Base-by-base conservation (phyloP, 2,797 vertebrate species). In the Ptychadena robeensis region DNA sequence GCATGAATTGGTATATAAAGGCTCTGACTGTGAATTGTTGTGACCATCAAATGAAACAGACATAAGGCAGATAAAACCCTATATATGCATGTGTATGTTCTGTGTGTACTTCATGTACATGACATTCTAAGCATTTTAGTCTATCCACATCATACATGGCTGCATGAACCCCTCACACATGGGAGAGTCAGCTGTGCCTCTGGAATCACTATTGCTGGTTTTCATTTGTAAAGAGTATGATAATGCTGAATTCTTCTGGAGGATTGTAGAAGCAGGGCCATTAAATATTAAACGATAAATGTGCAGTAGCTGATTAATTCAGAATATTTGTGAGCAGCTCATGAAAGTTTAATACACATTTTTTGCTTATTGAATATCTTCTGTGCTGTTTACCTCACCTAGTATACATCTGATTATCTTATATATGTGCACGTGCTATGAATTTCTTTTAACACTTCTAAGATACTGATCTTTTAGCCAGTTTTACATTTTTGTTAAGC, bases 261-360 rank as follows among this genome's bases (percentile, higher is more conserved):
- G 88, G 86, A 86, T 72, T 81, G 67, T 89, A 86, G 80, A 91
- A 88, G 89, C 86, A 87, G 83, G 76, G 86, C 22, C 83, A 94
- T 94, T 93, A 94, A 94, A 94, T 94, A 94, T 94, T 94, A 90
- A 94, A 91, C 80, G 86, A 91, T 90, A 92, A 92, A 93, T 92
- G 87, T 90, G 89, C 89, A 88, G 90, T 86, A 85, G 79, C 89
- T 92, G 91, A 93, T 93, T 93, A 92, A 93, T 94, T 93, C 90
- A 90, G 92, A 92, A 87, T 92, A 91, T 90, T 93, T 91, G 87
- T 89, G 88, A 90, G 86, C 73, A 87, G 59, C 76, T 90, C 86
- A 90, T 94, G 88, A 93, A 94, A 91, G 14, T 92, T 94, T 94
- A 89, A 93, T 92, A 87, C 71, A 85, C 87, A 70, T 89, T 90